Base-by-base conservation (phyloP, 2,113 vertebrate genomes). In the Podiceps cristatus region DNA sequence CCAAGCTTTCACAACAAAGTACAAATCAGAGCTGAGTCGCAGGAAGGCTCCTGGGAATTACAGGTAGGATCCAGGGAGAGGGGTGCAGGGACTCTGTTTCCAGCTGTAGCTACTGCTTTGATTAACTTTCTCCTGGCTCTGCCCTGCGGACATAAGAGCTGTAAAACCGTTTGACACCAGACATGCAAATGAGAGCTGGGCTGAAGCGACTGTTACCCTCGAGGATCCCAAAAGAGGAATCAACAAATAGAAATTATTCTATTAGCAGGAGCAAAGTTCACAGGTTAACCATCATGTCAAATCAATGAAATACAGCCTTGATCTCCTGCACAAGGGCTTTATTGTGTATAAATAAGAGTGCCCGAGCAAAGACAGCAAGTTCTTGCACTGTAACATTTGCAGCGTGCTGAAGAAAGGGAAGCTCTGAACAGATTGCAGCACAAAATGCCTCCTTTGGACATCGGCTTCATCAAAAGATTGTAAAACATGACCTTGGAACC, bases 231-330 rank as follows among this genome's bases (percentile, higher is more conserved):
- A 80, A 93, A 97, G 90, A 92, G 82, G 75, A 90, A 90, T 95
- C 95, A 97, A 90, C 97, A 96, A 94, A 96, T 94, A 96, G 96
- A 97, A 97, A 94, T 96, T 97, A 96, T 97, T 97, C 96, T 96
- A 59, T 97, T 97, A 95, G 85, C 63, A 29, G 63, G 92, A 71
- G 55, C 90, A 90, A 90, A 94, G 96, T 95, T 97, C 97, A 80
- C 90, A 95, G 97, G 96, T 97, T 97, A 97, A 95, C 95, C 72
- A 93, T 97, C 85, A 0, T 97, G 97, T 97, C 97, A 97, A 96
- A 97, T 95, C 96, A 31, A 90, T 97, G 92, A 97, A 93, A 90
- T 97, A 63, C 82, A 90, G 97, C 92, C 92, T 97, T 96, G 95
- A 93, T 96, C 95, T 96, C 63, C 88, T 66, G 49, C 88, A 97